Evolutionary conservation across 1,140 invertebrate species (phyloP), one percentile per base, ranked within the genome.

Genomic region (Scaptomyza pallida): DNA sequence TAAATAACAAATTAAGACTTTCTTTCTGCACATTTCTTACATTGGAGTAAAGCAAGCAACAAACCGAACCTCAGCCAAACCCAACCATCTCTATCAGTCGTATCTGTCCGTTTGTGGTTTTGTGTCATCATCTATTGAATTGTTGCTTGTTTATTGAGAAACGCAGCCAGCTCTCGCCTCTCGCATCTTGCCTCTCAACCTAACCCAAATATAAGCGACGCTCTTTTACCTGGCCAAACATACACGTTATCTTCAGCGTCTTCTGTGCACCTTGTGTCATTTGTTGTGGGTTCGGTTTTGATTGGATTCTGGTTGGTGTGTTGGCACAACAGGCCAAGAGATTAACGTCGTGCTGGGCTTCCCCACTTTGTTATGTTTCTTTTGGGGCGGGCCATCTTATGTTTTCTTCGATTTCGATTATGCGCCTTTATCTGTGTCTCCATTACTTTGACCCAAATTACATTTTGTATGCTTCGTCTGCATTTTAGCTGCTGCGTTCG

Each of bases 1-100:
- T 77, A 85, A 85, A 88, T 82, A 86, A 86, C 78, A 88, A 86
- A 86, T 88, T 86, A 88, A 83, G 78, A 86, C 82, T 88, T 86
- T 86, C 82, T 86, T 88, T 88, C 45, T 75, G 51, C 69, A 26
- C 35, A 33, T 30, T 30, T 30, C 6, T 9, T 9, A 26, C 40
- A 23, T 10, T 41, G 19, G 9, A 26, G 9, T 8, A 10, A n/a
- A 9, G 21, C 54, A 40, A 26, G 23, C 23, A 26, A 26, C 23
- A 26, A 26, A 4, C 23, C 26, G 2, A 54, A 26, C 40, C 13
- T 35, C 50, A 23, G 16, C 35, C 6, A 1, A 41, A 35, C 51
- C 23, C 16, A n/a, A 5, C 13, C 43, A 5, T 4, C n/a, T 19
- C 60, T 64, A 35, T 44, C 60, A 47, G 33, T 12, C 48, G 16